Conservation (phyloP, 2,797 vertebrate species). For the Euphonia xanthogaster region DNA sequence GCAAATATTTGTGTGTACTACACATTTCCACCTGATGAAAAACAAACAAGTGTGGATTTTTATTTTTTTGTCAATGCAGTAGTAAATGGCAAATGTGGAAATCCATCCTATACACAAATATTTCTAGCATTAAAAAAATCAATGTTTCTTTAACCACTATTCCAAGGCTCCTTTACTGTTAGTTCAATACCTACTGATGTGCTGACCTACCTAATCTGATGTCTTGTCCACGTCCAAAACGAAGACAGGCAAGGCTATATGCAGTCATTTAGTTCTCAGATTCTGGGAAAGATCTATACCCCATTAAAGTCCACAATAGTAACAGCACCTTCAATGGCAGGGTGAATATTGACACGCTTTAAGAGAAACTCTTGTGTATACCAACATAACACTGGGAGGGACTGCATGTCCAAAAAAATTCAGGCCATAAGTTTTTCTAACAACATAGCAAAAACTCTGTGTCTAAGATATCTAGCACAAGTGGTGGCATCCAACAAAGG, state of each 20-base stretch:
- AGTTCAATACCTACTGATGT: background rate
- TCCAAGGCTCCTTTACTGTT: background rate
- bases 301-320: background rate
- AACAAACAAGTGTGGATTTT: conserved; percentile 50
- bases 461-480: background rate
- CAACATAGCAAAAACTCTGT: background rate
- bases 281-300: background rate
- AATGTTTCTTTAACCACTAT: background rate
- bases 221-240: background rate
- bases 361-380: background rate
- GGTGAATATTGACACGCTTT: background rate
- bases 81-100: conserved; percentile 64
- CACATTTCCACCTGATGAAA: conserved; percentile 54
- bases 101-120: background rate
- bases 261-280: background rate
- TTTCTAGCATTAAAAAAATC: conserved; percentile 15
- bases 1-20: conserved; percentile 57
- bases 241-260: background rate
- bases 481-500: background rate
- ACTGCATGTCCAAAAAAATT: background rate
- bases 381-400: background rate
- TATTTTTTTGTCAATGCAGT: conserved; percentile 59
- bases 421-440: background rate
- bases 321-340: background rate
- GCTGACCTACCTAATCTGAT: background rate